These are phyloP conservation scores for Lapara coniferarum DNA, from an alignment of 2,888 invertebrate species.

Conservation along the genomic window DNA sequence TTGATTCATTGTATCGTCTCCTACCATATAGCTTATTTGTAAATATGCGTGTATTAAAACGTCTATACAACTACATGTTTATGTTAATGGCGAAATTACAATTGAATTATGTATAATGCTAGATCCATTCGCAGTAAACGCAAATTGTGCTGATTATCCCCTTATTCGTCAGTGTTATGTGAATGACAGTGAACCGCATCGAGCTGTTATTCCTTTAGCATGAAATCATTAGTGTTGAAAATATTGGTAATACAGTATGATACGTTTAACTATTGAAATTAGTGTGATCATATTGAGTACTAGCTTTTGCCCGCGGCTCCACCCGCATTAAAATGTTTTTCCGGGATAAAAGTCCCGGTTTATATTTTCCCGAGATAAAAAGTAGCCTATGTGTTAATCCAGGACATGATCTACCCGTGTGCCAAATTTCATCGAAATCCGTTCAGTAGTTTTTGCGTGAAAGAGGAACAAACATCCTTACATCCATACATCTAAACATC, in stretches of 20 bases:
- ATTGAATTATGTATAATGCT: slow-evolving; percentile 25
- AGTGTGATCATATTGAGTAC: neutral
- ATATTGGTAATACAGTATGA: slow-evolving; percentile 40
- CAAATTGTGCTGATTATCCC: slow-evolving; percentile 15
- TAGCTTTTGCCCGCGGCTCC: too few species aligned
- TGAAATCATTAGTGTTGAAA: slow-evolving; percentile 69
- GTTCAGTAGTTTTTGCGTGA: too few species aligned
- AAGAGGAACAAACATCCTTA: too few species aligned
- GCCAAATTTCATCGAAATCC: too few species aligned
- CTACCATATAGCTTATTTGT: neutral
- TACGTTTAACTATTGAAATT: neutral
- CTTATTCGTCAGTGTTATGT: slow-evolving; percentile 32
- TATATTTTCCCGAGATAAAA: too few species aligned
- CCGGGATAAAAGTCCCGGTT: too few species aligned
- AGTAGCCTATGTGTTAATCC: too few species aligned
- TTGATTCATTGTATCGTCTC: too few species aligned
- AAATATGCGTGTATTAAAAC: slow-evolving; percentile 14
- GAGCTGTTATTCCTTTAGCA: slow-evolving; percentile 62
- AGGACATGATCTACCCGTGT: too few species aligned
- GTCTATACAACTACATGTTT: neutral
- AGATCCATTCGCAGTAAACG: neutral
- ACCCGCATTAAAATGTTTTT: too few species aligned
- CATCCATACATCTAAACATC: too few species aligned
- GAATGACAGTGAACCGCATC: slow-evolving; percentile 43
- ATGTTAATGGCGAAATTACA: slow-evolving; percentile 22